A percentile compares a stretch with the other conserved stretches of the same genome.
phyloP scores from a whole-genome alignment of 2,888 invertebrate species.

The Bombylius discolor region DNA sequence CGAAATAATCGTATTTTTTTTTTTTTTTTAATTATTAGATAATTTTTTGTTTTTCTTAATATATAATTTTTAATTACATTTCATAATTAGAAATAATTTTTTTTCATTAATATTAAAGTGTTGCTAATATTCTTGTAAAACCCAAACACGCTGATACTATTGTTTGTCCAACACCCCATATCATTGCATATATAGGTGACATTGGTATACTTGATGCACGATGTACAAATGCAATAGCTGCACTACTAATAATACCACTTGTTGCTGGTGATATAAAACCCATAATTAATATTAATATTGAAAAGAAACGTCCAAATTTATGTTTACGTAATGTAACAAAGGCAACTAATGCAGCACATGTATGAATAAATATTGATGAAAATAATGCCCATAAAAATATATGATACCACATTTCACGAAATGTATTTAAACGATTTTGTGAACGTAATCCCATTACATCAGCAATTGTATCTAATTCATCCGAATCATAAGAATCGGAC shows the following conservation, averaged over 20 bases:
- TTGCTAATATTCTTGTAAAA: slow-evolving; percentile 84
- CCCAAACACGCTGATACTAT: slow-evolving; percentile 78
- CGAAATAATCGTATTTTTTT: too few species aligned
- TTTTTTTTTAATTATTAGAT: too few species aligned
- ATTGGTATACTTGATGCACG: slow-evolving; percentile 77
- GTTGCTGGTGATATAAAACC: slow-evolving; percentile 80
- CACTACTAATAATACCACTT: slow-evolving; percentile 79
- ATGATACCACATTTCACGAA: slow-evolving; percentile 94
- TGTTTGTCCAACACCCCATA: slow-evolving; percentile 93
- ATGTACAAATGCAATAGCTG: slow-evolving; percentile 88
- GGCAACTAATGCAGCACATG: slow-evolving; percentile 79
- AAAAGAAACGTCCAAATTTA: slow-evolving; percentile 89
- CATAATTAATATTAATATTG: slow-evolving; percentile 75
- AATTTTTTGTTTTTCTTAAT: too few species aligned
- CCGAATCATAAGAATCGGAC: slow-evolving; percentile 30
- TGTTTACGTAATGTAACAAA: slow-evolving; percentile 87
- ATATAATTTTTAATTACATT: too few species aligned
- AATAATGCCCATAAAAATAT: slow-evolving; percentile 92
- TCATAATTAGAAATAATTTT: too few species aligned
- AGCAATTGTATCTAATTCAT: slow-evolving; percentile 51
- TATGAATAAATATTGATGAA: slow-evolving; percentile 86
- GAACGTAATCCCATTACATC: slow-evolving; percentile 55
- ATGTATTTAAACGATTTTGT: slow-evolving; percentile 51
- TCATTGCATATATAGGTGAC: slow-evolving; percentile 81
- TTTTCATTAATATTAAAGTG: slow-evolving; percentile 46